phyloP scores from a whole-genome alignment of 2,888 invertebrate genomes.

The Drosophila demipolita region DNA sequence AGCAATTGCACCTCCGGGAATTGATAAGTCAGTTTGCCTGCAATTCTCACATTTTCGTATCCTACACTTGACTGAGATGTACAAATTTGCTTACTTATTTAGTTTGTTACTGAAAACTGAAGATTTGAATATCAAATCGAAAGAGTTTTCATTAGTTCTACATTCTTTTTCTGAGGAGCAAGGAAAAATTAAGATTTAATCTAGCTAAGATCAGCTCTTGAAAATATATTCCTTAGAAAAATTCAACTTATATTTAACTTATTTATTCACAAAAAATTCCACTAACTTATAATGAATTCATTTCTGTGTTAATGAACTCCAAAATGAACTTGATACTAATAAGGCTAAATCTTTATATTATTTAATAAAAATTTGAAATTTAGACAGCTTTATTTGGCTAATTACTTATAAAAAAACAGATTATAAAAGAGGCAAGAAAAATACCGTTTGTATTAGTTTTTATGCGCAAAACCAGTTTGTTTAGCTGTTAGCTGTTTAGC shows the following conservation, averaged over 20 bases:
- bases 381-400: conserved; percentile 7
- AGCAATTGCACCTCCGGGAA: conserved; percentile 45
- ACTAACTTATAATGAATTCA: neutral
- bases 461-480: conserved; percentile 15
- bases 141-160: neutral
- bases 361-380: neutral
- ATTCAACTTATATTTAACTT: neutral
- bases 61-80: conserved; percentile 55
- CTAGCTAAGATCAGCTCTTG: neutral
- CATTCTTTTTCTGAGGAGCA: neutral
- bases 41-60: conserved; percentile 6
- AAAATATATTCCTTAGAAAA: neutral
- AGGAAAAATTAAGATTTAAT: neutral
- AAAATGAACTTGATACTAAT: neutral
- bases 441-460: neutral
- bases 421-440: neutral
- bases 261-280: neutral
- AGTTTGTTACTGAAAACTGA: neutral
- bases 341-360: neutral
- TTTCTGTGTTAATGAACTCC: neutral
- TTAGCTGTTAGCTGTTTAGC: neutral
- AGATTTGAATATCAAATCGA: neutral
- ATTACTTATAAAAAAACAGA: conserved; percentile 1
- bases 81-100: conserved; percentile 50
- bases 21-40: conserved; percentile 42